Conservation (phyloP, 2,888 invertebrate genomes). For the Bombylius major region DNA sequence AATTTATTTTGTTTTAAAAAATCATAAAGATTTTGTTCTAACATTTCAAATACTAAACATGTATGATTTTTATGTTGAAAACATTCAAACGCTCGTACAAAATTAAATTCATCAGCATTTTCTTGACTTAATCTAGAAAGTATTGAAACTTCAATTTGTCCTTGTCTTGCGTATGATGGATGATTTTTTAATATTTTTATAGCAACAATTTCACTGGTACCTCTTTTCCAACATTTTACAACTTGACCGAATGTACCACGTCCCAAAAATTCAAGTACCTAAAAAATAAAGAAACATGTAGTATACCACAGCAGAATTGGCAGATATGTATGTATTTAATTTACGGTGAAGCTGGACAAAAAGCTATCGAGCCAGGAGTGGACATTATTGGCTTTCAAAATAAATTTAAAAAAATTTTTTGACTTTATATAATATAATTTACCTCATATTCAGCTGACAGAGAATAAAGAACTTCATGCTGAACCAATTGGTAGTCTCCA, state of each 20-base stretch:
- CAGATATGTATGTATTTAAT: too few species aligned
- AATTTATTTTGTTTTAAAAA: conserved; percentile 99
- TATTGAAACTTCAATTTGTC: conserved; percentile 98
- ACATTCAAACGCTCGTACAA: conserved; percentile 99
- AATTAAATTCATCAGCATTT: conserved; percentile 99
- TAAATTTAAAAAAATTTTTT: too few species aligned
- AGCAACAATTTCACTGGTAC: conserved; percentile 99
- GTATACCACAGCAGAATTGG: too few species aligned
- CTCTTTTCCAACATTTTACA: conserved; percentile 99
- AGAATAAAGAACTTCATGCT: conserved; percentile 96
- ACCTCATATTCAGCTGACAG: conserved; percentile 81
- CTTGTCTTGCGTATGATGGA: conserved; percentile 98
- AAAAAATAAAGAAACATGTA: conserved; percentile 21
- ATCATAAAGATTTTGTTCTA: conserved; percentile 99
- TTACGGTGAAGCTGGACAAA: not conserved
- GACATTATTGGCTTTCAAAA: too few species aligned
- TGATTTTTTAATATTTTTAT: conserved; percentile 99
- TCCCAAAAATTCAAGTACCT: conserved; percentile 97
- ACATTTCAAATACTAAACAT: conserved; percentile 99
- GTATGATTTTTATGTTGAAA: conserved; percentile 99
- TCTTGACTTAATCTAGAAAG: conserved; percentile 87
- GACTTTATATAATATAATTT: too few species aligned
- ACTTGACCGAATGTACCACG: conserved; percentile 98
- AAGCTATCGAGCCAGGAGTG: not conserved
- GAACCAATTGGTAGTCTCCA: conserved; percentile 96